These are phyloP conservation scores for Channa argus DNA, from an alignment of 2,113 vertebrate species.

Conservation along the genomic window DNA sequence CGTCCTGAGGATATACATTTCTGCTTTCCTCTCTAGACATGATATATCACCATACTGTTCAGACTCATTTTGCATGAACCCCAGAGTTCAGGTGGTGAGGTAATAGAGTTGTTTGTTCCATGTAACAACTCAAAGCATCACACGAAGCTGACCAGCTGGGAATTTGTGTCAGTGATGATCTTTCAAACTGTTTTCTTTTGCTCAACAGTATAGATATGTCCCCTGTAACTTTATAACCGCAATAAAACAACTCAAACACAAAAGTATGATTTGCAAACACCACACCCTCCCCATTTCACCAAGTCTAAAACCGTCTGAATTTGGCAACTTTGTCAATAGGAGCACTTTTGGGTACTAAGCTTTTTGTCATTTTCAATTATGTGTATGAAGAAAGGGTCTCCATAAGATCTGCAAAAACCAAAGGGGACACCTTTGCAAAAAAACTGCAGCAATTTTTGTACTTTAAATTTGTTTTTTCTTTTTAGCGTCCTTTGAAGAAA, in stretches of 20 bases:
- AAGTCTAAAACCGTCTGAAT: conserved; percentile 69
- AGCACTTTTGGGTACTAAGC: conserved; percentile 72
- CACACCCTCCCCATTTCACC: conserved; percentile 59
- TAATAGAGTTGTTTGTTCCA: conserved; percentile 56
- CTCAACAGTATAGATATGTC: conserved; percentile 67
- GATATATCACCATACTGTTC: conserved; percentile 55
- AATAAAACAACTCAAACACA: conserved; percentile 77
- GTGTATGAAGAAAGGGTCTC: conserved; percentile 60
- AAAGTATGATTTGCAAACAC: conserved; percentile 75
- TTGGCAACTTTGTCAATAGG: conserved; percentile 67
- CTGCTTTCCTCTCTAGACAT: conserved; percentile 46
- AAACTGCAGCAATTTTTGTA: conserved; percentile 82
- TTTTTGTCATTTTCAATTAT: conserved; percentile 73
- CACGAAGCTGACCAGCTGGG: conserved; percentile 69
- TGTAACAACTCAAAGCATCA: conserved; percentile 52
- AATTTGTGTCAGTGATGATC: conserved; percentile 63
- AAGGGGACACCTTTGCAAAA: conserved; percentile 78
- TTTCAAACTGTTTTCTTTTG: conserved; percentile 65
- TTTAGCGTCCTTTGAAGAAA: conserved; percentile 85
- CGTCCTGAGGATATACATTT: conserved; percentile 36
- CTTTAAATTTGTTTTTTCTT: conserved; percentile 77
- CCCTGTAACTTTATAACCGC: conserved; percentile 72
- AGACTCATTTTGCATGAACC: conserved; percentile 59
- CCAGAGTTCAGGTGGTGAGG: conserved; percentile 62
- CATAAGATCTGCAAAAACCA: conserved; percentile 68